Evolutionary conservation across 2,888 invertebrate genomes (phyloP), one percentile per base, ranked within the genome.

Genomic region (Pseudeuparius sepicola): DNA sequence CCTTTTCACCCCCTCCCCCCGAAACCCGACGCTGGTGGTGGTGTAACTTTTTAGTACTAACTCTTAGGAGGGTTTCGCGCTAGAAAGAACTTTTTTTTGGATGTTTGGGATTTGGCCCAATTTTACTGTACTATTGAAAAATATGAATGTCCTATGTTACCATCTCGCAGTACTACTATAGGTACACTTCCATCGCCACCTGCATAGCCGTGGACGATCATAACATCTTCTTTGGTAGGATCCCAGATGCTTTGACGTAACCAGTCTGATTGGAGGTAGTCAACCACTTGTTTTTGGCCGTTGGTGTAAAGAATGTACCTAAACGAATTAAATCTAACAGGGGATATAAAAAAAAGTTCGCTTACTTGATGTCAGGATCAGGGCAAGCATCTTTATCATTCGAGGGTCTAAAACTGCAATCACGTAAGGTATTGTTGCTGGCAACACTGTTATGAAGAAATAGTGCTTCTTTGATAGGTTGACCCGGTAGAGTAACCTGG

Each of bases 121-220:
- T n/a, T n/a, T n/a, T n/a, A n/a, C n/a, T n/a, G n/a, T n/a, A n/a
- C n/a, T n/a, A n/a, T n/a, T n/a, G n/a, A n/a, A n/a, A n/a, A n/a
- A n/a, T n/a, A n/a, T n/a, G n/a, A n/a, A n/a, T n/a, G n/a, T n/a
- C n/a, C n/a, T n/a, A n/a, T n/a, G n/a, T 40, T 43, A 78, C 80
- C 79, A 56, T 84, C 83, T 50, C 80, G 68, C 1, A 84, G 64
- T 2, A 85, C 80, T 3, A 70, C 66, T 50, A 81, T 79, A 1
- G 84, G 84, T 24, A 83, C 56, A 0, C 73, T 71, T 47, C 80
- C 78, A 47, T 81, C 80, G 0, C 80, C 79, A 1, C 84, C 83
- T 1, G 82, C 83, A 54, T 84, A 85, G 2, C 84, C 84, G 50
- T 85, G 84, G 14, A 84, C 64, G 13, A 84, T 57, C 31, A 84